Evolutionary conservation across 2,888 invertebrate genomes (phyloP), one percentile per base, ranked within the genome.

Genomic region (Acanthosepion pharaonis): DNA sequence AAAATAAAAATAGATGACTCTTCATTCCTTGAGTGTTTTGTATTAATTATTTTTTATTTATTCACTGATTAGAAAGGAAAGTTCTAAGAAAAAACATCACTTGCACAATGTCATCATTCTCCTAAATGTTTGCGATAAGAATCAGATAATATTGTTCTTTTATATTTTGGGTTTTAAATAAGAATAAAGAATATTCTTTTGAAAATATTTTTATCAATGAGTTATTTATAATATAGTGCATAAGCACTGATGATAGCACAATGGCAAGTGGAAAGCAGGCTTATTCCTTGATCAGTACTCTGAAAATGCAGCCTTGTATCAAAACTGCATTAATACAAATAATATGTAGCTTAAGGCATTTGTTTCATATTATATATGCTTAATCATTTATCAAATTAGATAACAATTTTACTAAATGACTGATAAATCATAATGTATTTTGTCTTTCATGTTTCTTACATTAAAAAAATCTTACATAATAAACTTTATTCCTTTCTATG

Each of bases 211-310:
- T 42, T 93, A n/a, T 49, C 93, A 93, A 55, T 55, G 55, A 55
- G 11, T 94, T 25, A 42, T 94, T n/a, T 25, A 28, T 28, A 11
- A 93, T 51, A 59, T 55, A 48, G 49, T 93, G 93, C 94, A 94
- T 93, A 91, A 91, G 78, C 95, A 94, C 94, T 42, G 91, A 94
- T 49, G 48, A 78, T 78, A 78, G 11, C 8, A 15, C 3, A 9
- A 3, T 33, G n/a, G n/a, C n/a, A n/a, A 78, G n/a, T 78, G 28
- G 15, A n/a, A 8, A 28, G 28, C n/a, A n/a, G 78, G 78, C 11
- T n/a, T 11, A 78, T 0, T n/a, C 15, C 33, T 78, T 78, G n/a
- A 78, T 78, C 11, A 78, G 18, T n/a, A 78, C 3, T 15, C 33
- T 78, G 55, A 55, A 55, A 55, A 55, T 55, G 55, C 20, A 53